These are phyloP conservation scores for Chrysodeixis includens DNA, from an alignment of 2,888 invertebrate genomes.

Conservation along the genomic window DNA sequence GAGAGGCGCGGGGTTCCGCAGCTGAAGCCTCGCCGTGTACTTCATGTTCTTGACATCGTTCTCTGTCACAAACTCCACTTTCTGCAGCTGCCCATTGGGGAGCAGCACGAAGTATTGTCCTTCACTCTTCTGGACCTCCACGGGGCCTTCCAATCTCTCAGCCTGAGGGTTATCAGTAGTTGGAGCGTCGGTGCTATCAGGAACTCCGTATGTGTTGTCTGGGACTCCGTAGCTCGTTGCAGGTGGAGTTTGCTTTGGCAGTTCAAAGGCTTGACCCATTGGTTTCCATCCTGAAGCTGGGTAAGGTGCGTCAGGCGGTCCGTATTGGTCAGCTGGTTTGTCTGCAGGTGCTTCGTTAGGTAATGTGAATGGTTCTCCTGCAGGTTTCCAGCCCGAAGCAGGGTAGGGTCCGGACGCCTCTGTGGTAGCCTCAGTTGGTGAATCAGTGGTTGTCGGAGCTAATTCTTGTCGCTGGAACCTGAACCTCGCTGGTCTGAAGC, in stretches of 20 bases:
- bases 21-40: conserved; percentile 89
- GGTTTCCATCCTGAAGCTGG: conserved; percentile 85
- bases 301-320: conserved; percentile 69
- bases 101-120: conserved; percentile 91
- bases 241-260: conserved; percentile 75
- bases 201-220: conserved; percentile 73
- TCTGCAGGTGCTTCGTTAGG: conserved; percentile 70
- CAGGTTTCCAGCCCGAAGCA: conserved; percentile 81
- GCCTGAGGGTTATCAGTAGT: conserved; percentile 79
- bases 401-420: conserved; percentile 75
- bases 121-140: conserved; percentile 84
- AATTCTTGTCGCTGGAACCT: conserved; percentile 83
- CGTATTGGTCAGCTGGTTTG: conserved; percentile 64
- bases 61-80: conserved; percentile 88
- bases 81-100: conserved; percentile 90
- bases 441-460: conserved; percentile 82
- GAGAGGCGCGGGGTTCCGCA: conserved; percentile 80
- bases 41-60: conserved; percentile 89
- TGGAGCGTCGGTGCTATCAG: conserved; percentile 71
- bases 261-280: conserved; percentile 75
- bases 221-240: conserved; percentile 77
- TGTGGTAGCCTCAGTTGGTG: conserved; percentile 77
- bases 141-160: conserved; percentile 77
- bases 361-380: conserved; percentile 75
- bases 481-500: conserved; percentile 84